Evolutionary conservation across 2,797 vertebrate genomes (phyloP), one percentile per base, ranked within the genome.

Genomic region (Enteromius afrohamiltoni): DNA sequence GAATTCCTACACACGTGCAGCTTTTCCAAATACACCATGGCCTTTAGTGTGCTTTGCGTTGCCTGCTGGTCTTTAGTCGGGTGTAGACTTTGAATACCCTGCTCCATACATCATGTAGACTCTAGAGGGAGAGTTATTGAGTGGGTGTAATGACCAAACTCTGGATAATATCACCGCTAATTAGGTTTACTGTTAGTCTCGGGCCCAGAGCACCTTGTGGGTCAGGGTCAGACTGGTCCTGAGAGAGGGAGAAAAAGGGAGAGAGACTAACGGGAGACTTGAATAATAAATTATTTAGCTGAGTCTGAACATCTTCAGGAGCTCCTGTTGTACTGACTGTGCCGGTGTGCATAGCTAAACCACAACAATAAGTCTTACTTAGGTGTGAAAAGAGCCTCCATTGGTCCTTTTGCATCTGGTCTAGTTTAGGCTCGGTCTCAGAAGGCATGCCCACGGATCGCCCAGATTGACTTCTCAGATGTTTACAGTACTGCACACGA

Each of bases 271-370:
- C 77, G 77, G 84, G 85, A 91, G 88, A 87, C 90, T 86, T 51
- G 62, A 8, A 80, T 89, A 81, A 92, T 92, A 77, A 91, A 91
- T 92, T 91, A 92, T 92, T 88, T 85, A 93, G 86, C 37, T 79
- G 26, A 84, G 85, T 83, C 40, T 75, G 40, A 78, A 80, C 80
- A 45, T 89, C 89, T 92, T 89, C 88, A 86, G 91, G 86, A 91
- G 90, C 1, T 65, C 77, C 1, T 42, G 10, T 13, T 37, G 70
- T 82, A 75, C 60, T 49, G 83, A 1, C 60, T 77, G 80, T 65
- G 42, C 47, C 65, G 65, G 58, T 82, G 82, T 85, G 71, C 60
- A 53, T 75, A 62, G 51, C 19, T 40, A 37, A 19, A 77, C 11
- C 53, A 60, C 76, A 77, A 69, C 65, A 77, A 47, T 49, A 77